Conservation (phyloP, 2,888 invertebrate genomes). For the Siphlonurus alternatus region DNA sequence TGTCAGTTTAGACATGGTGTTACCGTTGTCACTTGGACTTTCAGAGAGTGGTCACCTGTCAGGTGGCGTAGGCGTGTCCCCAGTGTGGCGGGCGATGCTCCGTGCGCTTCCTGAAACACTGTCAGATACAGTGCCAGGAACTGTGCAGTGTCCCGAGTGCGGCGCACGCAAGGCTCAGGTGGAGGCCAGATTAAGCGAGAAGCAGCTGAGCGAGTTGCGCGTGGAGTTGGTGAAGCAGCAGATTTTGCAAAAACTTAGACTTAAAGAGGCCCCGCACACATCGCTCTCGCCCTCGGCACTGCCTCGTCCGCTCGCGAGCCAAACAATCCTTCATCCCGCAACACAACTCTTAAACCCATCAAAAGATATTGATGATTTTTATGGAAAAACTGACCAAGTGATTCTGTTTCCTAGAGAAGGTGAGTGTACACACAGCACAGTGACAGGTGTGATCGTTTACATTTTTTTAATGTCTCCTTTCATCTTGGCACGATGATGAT, state of each 20-base stretch:
- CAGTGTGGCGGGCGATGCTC: not conserved
- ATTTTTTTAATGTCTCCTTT: not conserved
- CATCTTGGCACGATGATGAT: too few relatives aligned
- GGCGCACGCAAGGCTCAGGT: constrained; percentile 3
- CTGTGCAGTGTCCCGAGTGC: constrained; percentile 10
- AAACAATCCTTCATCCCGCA: constrained; percentile 41
- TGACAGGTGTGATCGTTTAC: not conserved
- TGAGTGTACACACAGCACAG: constrained; percentile 25
- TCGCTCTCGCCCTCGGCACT: constrained; percentile 42
- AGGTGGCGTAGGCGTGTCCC: too few relatives aligned
- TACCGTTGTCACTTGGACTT: too few relatives aligned
- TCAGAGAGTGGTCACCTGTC: too few relatives aligned
- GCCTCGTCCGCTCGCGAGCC: constrained; percentile 60
- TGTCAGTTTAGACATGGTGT: not conserved
- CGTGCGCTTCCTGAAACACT: not conserved
- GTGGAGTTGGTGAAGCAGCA: constrained; percentile 72
- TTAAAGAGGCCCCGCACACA: constrained; percentile 51
- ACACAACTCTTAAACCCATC: constrained; percentile 31
- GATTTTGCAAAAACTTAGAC: constrained; percentile 59
- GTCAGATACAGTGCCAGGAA: not conserved
- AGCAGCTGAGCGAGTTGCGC: constrained; percentile 43
- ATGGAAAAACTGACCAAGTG: constrained; percentile 68
- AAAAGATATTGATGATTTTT: constrained; percentile 54
- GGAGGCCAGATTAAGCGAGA: constrained; percentile 9
- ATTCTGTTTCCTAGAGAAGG: constrained; percentile 67